Evolutionary conservation across 1,140 invertebrate species (phyloP).

Genomic region (Stenopsyche tienmushanensis): DNA sequence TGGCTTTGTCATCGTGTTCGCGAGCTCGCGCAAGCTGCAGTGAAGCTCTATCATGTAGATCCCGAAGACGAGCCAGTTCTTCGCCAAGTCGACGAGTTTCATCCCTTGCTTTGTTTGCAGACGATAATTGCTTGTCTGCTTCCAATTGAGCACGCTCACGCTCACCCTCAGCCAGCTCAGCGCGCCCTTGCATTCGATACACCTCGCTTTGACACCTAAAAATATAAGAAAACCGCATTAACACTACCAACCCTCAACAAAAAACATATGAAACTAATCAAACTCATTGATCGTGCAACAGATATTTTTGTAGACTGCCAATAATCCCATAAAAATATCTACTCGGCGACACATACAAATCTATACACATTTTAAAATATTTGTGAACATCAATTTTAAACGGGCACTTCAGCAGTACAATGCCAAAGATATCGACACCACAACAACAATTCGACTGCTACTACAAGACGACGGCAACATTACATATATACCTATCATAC

Average conservation of each 20-base stretch:
- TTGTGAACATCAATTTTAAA: too few species aligned
- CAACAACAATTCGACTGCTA: slow-evolving; percentile 35
- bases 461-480: slow-evolving; percentile 50
- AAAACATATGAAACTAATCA: too few species aligned
- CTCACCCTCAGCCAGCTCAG: slow-evolving; percentile 83
- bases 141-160: slow-evolving; percentile 83
- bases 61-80: slow-evolving; percentile 77
- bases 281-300: too few species aligned
- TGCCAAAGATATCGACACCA: neutral
- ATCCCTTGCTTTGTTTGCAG: slow-evolving; percentile 78
- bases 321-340: too few species aligned
- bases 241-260: too few species aligned
- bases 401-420: neutral
- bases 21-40: slow-evolving; percentile 81
- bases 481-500: slow-evolving; percentile 77
- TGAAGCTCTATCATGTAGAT: slow-evolving; percentile 82
- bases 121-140: slow-evolving; percentile 78
- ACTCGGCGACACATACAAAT: too few species aligned
- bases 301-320: too few species aligned
- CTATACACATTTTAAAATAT: neutral
- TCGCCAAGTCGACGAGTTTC: slow-evolving; percentile 85
- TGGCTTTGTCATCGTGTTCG: slow-evolving; percentile 88
- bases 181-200: slow-evolving; percentile 82
- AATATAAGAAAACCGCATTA: slow-evolving; percentile 40
- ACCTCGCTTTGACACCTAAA: slow-evolving; percentile 82